Evolutionary conservation across 2,888 invertebrate species (phyloP).

Genomic region (Mechanitis mazaeus): DNA sequence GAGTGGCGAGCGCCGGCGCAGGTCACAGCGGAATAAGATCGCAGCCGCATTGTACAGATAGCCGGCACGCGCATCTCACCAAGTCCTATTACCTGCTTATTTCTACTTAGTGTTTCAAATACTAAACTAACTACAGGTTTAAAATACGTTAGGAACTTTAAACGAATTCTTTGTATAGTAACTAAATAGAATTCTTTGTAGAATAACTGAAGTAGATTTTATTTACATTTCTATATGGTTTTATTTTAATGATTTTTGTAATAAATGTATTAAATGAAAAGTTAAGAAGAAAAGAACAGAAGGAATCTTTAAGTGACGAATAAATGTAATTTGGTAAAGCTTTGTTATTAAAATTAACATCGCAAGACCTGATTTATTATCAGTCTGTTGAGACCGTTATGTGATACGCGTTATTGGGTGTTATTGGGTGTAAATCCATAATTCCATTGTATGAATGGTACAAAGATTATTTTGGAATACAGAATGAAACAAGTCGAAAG

Average conservation of each 20-base stretch:
- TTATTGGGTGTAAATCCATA: constrained; percentile 1
- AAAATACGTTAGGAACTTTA: not conserved
- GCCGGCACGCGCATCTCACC: constrained; percentile 28
- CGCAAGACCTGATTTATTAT: constrained; percentile 14
- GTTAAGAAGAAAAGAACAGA: not conserved
- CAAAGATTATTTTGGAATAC: not conserved
- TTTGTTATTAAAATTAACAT: constrained; percentile 10
- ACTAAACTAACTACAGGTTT: not conserved
- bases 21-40: constrained; percentile 34
- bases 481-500: not conserved
- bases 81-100: constrained; percentile 30
- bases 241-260: not conserved
- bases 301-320: constrained; percentile 23
- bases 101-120: constrained; percentile 10
- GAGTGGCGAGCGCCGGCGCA: constrained; percentile 40
- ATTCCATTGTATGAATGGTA: not conserved
- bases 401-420: constrained; percentile 11
- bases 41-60: constrained; percentile 31
- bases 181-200: no score
- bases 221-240: not conserved
- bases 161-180: not conserved
- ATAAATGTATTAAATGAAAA: not conserved
- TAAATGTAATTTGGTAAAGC: not conserved
- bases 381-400: constrained; percentile 8
- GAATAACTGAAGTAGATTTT: no score